phyloP scores from a whole-genome alignment of 64 coral and sea anemone species.

The Platygyra sinensis region DNA sequence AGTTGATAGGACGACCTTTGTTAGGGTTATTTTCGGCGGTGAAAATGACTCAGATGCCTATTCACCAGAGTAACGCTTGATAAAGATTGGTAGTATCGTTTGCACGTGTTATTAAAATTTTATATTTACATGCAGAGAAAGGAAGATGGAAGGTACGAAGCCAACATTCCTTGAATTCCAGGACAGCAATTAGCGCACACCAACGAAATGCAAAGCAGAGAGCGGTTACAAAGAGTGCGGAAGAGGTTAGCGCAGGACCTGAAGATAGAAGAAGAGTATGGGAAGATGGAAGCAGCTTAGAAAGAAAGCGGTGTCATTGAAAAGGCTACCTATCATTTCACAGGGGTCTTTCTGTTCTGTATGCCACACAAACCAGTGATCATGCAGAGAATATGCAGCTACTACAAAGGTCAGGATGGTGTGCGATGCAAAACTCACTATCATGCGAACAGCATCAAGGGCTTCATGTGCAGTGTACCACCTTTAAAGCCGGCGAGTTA shows the following conservation, averaged over 20 bases:
- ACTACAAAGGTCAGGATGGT: no score
- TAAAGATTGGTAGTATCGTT: conserved; percentile 38
- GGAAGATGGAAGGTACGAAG: conserved; percentile 45
- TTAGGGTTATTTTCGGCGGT: conserved; percentile 63
- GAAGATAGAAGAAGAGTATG: not conserved
- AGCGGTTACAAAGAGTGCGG: conserved; percentile 13
- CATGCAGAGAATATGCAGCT: no score
- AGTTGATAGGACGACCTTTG: conserved; percentile 62
- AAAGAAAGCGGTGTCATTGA: no score
- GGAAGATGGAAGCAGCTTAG: no score
- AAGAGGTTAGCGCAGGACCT: not conserved
- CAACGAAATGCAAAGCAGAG: conserved; percentile 42
- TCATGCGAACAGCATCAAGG: no score
- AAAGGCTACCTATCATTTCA: no score
- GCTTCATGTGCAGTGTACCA: no score
- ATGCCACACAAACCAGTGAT: no score
- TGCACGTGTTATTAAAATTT: conserved; percentile 68
- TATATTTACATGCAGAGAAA: no score
- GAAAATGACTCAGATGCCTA: not conserved
- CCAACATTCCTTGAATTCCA: conserved; percentile 64
- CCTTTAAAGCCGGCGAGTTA: no score
- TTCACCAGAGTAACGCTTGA: conserved; percentile 20
- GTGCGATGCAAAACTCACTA: no score
- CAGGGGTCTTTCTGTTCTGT: no score
- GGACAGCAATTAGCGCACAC: conserved; percentile 22